These are phyloP conservation scores for Heliconius sara DNA, from an alignment of 2,888 invertebrate species.

Conservation along the genomic window DNA sequence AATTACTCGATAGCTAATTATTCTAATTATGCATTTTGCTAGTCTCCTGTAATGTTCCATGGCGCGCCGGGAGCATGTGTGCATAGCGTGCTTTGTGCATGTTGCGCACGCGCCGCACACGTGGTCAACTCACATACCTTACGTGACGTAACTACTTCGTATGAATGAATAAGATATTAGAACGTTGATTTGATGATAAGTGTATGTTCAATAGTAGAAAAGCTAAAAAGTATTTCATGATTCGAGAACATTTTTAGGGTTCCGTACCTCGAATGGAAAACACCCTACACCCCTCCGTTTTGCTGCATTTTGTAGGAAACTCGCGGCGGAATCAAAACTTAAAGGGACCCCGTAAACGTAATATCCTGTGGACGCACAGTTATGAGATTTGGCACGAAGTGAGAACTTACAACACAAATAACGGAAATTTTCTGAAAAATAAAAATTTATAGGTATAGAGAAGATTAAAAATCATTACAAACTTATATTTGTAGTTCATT, in stretches of 20 bases:
- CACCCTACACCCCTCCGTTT: too few species aligned
- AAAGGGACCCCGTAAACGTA: not conserved
- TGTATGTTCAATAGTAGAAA: too few species aligned
- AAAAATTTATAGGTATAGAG: too few species aligned
- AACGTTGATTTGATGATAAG: constrained; percentile 12
- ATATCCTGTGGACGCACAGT: too few species aligned
- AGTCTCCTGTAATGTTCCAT: constrained; percentile 48
- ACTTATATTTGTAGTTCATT: too few species aligned
- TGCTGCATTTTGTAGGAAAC: not conserved
- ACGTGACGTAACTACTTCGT: constrained; percentile 44
- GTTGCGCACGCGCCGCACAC: constrained; percentile 64
- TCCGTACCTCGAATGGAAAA: too few species aligned
- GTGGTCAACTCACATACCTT: constrained; percentile 53
- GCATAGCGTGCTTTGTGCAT: constrained; percentile 58
- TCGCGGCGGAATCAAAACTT: not conserved
- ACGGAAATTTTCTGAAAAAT: too few species aligned
- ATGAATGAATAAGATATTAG: constrained; percentile 51
- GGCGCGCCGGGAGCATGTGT: constrained; percentile 53
- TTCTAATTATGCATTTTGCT: constrained; percentile 21
- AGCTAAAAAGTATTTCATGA: too few species aligned
- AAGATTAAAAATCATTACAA: too few species aligned
- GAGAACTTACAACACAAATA: too few species aligned
- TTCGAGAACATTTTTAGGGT: too few species aligned
- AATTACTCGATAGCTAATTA: not conserved
- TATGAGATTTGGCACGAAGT: too few species aligned